phyloP scores from a whole-genome alignment of 2,888 invertebrate species.

The Chymomyza amoena region DNA sequence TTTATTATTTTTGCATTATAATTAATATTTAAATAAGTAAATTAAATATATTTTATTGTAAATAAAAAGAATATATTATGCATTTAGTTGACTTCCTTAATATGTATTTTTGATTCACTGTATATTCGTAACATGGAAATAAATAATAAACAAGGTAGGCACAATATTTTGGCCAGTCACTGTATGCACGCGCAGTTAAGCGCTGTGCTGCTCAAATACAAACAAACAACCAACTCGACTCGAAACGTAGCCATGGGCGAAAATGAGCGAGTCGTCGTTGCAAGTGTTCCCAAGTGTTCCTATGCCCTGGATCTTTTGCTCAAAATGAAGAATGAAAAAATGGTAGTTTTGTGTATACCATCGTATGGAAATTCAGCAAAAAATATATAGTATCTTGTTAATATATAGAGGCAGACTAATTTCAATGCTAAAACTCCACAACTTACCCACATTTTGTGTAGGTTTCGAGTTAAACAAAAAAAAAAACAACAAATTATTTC shows the following conservation, averaged over 20 bases:
- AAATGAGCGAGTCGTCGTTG: constrained; percentile 1
- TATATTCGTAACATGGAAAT: too few relatives aligned
- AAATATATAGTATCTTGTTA: neutral
- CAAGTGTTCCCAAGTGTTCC: constrained; percentile 16
- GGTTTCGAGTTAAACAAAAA: neutral
- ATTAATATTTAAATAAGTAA: too few relatives aligned
- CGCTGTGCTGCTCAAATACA: constrained; percentile 1
- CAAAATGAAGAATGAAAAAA: neutral
- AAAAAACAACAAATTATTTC: constrained; percentile 10
- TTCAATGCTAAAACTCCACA: neutral
- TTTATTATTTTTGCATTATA: too few relatives aligned
- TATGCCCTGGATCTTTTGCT: constrained; percentile 1
- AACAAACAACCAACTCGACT: neutral
- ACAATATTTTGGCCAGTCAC: constrained; percentile 17
- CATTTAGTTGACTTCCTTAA: too few relatives aligned
- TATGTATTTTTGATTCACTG: too few relatives aligned
- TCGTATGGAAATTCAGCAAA: neutral
- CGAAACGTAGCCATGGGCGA: neutral
- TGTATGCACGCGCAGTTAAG: constrained; percentile 17
- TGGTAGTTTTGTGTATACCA: constrained; percentile 13
- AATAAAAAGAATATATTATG: too few relatives aligned
- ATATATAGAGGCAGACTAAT: neutral
- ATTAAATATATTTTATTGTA: too few relatives aligned
- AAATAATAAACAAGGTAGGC: too few relatives aligned
- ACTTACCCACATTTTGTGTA: constrained; percentile 22